Base-by-base conservation (phyloP, 2,797 vertebrate species). In the Toxotes lorentzi region DNA sequence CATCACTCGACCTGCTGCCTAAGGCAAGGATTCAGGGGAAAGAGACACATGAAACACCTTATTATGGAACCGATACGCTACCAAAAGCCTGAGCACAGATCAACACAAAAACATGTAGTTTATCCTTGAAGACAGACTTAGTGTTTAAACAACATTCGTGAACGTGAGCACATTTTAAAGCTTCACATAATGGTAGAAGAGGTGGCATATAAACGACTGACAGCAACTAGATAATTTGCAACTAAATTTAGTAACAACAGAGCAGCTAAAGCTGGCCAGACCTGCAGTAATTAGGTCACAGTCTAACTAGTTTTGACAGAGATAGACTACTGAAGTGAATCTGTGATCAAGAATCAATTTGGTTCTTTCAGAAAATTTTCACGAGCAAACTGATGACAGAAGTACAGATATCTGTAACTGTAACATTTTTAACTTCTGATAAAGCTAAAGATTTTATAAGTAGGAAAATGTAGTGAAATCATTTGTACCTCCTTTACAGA, bases 1-100 rank as follows among this genome's bases (percentile, higher is more conserved):
- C 97, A 97, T 97, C 96, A 96, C 95, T 93, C 93, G 94, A 94
- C 96, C 97, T 87, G 95, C 96, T 91, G 96, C 96, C 97, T 96
- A 92, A 94, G 95, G 96, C 95, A 84, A 95, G 94, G 96, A 97
- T 96, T 95, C 94, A 91, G 93, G 91, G 54, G 59, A 68, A 72
- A 80, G 73, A 89, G 79, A 62, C 64, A 86, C 68, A 81, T 96
- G 96, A 94, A 96, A 95, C 94, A 95, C 91, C 92, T 91, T 93
- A 75, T 90, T 95, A 92, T 93, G 92, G 94, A 94, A 94, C 94
- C 91, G 93, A 96, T 93, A 96, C 87, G 91, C 94, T 95, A 94
- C 95, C 93, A 94, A 94, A 96, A 93, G 83, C 76, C 93, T 86
- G 91, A 92, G 93, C 92, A 63, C n/a, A 47, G 76, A 89, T 79